These are phyloP conservation scores for Apis cerana DNA, from an alignment of 1,140 invertebrate genomes.

Conservation along the genomic window DNA sequence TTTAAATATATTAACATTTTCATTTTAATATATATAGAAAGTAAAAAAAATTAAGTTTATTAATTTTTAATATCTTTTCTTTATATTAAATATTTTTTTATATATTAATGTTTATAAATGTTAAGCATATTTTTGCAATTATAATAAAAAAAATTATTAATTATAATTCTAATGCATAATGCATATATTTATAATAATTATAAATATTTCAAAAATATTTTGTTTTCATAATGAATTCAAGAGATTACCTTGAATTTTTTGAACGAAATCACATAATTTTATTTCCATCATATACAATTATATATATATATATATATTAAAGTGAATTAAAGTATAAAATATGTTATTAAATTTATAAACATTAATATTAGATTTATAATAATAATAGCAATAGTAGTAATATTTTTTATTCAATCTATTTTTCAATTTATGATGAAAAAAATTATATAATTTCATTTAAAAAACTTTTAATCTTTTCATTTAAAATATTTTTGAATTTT, in stretches of 20 bases:
- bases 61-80: background rate
- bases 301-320: no score
- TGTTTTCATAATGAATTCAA: background rate
- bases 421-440: background rate
- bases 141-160: background rate
- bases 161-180: background rate
- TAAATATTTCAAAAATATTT: background rate
- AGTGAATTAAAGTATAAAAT: background rate
- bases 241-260: background rate
- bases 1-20: background rate
- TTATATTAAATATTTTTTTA: background rate
- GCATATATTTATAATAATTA: background rate
- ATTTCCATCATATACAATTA: background rate
- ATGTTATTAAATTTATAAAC: background rate
- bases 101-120: background rate
- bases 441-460: background rate
- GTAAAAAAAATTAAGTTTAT: background rate
- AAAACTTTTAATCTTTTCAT: background rate
- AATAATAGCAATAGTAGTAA: background rate
- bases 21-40: background rate
- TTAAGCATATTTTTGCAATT: no score
- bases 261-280: background rate
- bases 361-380: background rate
- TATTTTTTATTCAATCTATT: background rate
- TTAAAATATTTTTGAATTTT: background rate